Evolutionary conservation across 2,797 vertebrate genomes (phyloP), one percentile per base, ranked within the genome.

Genomic region (Neosilurus hyrtlii): DNA sequence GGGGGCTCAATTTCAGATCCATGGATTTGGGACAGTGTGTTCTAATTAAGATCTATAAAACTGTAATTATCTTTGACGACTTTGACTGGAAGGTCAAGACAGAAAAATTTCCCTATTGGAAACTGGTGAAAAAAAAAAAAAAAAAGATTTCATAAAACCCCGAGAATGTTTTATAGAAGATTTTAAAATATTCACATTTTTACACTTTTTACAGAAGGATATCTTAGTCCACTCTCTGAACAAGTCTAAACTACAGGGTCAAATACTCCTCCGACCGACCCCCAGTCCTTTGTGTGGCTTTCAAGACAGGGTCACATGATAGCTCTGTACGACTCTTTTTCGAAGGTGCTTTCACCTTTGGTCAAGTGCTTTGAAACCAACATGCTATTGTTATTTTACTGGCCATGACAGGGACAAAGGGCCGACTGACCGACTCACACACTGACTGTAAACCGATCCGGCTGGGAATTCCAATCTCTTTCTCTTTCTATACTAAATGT

Each of bases 401-500:
- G 91, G 87, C 91, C 89, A 86, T 89, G 91, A 94, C 93, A 91
- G 90, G 93, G 90, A 94, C 94, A 95, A 90, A 94, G 76, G 83
- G 68, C 65, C 52, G 78, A 82, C 84, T 87, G 86, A 87, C 87
- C 89, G 74, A 84, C 86, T 89, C 90, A 49, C 84, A 82, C 84
- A 73, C 75, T 67, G 89, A 91, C 83, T 93, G 96, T 96, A 97
- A 98, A 81, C 92, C 90, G 95, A 96, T 95, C 95, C 92, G 88
- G 91, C 94, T 96, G 96, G 94, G 95, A 97, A 96, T 95, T 94
- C 92, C 90, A 93, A 91, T 92, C 93, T 91, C 92, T n/a, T n/a
- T n/a, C n/a, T n/a, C 94, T 96, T 96, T 96, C 94, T 92, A 93
- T 93, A 94, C 95, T 95, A 95, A 95, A 96, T 93, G 95, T 92